Percentiles rank a stretch among this genome's conserved stretches.
Evolutionary conservation across 2,888 invertebrate species (phyloP).

Genomic region (Ophion obscuratus): DNA sequence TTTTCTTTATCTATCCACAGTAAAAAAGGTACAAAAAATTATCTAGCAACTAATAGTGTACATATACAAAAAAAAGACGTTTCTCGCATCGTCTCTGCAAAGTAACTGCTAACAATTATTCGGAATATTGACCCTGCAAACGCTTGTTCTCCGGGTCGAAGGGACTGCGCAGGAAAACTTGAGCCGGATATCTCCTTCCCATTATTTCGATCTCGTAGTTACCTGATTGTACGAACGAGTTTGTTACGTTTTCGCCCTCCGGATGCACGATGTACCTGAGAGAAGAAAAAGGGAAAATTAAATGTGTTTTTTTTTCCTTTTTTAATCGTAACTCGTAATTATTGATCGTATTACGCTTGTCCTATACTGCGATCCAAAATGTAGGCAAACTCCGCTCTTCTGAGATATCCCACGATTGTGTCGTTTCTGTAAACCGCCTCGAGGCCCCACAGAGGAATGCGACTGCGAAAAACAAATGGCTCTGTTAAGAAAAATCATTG

Average conservation of each 20-base stretch:
- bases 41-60: conserved; percentile 32
- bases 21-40: conserved; percentile 59
- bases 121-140: conserved; percentile 86
- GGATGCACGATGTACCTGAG: conserved; percentile 86
- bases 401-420: conserved; percentile 90
- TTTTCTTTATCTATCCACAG: conserved; percentile 27
- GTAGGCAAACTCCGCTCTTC: conserved; percentile 92
- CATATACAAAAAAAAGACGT: conserved; percentile 4
- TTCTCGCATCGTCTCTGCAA: background rate
- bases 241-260: conserved; percentile 87
- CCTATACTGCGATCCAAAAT: conserved; percentile 87
- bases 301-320: background rate
- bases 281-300: conserved; percentile 23
- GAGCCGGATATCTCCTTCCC: conserved; percentile 90
- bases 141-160: conserved; percentile 93
- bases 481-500: conserved; percentile 7
- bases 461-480: conserved; percentile 69
- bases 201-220: conserved; percentile 92
- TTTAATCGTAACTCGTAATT: background rate
- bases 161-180: conserved; percentile 89
- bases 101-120: conserved; percentile 32
- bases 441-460: conserved; percentile 92
- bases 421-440: conserved; percentile 94
- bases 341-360: conserved; percentile 85
- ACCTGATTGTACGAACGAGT: conserved; percentile 89